Evolutionary conservation across 2,888 invertebrate genomes (phyloP).

Genomic region (Diabrotica balteata): DNA sequence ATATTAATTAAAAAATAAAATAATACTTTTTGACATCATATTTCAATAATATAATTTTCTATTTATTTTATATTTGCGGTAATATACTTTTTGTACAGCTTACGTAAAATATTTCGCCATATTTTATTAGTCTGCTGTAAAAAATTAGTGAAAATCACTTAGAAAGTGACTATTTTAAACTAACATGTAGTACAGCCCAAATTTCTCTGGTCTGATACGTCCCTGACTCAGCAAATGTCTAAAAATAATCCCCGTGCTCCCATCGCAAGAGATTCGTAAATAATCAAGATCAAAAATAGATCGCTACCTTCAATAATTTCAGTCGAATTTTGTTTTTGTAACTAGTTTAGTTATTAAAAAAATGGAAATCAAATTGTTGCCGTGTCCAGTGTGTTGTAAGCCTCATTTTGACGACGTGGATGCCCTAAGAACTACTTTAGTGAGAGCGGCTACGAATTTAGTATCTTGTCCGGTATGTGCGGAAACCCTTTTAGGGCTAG

Average conservation of each 20-base stretch:
- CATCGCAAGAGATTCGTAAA: constrained; percentile 25
- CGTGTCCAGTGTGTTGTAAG: constrained; percentile 80
- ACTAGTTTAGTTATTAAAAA: constrained; percentile 3
- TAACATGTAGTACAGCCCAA: no score
- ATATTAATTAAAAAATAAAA: no score
- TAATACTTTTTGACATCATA: no score
- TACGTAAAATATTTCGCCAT: no score
- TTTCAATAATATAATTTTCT: not conserved
- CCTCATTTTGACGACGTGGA: constrained; percentile 76
- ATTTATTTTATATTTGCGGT: no score
- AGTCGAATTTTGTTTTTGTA: constrained; percentile 6
- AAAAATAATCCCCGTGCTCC: constrained; percentile 27
- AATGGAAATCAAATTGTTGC: constrained; percentile 60
- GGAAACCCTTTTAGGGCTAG: constrained; percentile 76
- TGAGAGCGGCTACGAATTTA: constrained; percentile 77
- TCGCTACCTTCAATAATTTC: not conserved
- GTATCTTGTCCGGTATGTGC: constrained; percentile 80
- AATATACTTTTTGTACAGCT: no score
- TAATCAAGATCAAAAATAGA: constrained; percentile 26
- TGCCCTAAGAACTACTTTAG: constrained; percentile 73
- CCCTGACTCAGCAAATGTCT: constrained; percentile 20
- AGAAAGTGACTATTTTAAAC: no score
- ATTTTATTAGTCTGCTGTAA: no score
- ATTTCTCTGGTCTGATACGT: not conserved
- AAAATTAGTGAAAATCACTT: no score